These are phyloP conservation scores for Galbula dea DNA, from an alignment of 2,113 vertebrate species.

Conservation along the genomic window DNA sequence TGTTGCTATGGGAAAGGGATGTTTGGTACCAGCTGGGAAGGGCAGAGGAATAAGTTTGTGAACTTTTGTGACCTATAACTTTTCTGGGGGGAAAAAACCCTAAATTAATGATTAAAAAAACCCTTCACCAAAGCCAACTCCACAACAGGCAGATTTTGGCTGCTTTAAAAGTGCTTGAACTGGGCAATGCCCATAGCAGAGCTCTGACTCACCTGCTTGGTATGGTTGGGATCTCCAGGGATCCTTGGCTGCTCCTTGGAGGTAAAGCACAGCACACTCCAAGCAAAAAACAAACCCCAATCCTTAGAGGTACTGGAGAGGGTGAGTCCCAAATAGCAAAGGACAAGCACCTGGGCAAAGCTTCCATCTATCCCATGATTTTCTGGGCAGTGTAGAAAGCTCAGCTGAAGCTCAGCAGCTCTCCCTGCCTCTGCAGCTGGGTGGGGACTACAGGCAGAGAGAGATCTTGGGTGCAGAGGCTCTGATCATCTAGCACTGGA, in stretches of 20 bases:
- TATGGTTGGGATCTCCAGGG: constrained; percentile 31
- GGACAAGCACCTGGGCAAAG: neutral
- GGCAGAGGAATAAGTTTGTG: neutral
- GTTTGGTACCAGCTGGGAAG: constrained; percentile 51
- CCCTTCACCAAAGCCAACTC: neutral
- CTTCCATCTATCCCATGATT: neutral
- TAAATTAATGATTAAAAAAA: no score
- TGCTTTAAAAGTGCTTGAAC: constrained; percentile 35
- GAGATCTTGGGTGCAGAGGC: constrained; percentile 10
- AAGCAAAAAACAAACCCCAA: constrained; percentile 2
- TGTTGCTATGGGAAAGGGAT: constrained; percentile 65
- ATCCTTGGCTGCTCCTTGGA: neutral
- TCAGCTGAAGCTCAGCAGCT: constrained; percentile 35
- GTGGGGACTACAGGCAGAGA: neutral
- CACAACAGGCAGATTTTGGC: constrained; percentile 34
- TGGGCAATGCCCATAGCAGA: constrained; percentile 66
- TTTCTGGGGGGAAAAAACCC: neutral
- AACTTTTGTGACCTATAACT: constrained; percentile 56
- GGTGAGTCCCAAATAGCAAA: neutral
- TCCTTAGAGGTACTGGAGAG: neutral
- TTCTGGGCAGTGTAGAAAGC: neutral
- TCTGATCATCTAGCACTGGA: neutral
- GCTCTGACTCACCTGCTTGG: constrained; percentile 63
- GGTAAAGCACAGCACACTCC: neutral
- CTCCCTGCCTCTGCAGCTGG: neutral